These are phyloP conservation scores for Ostrea denselamellosa DNA, from an alignment of 1,140 invertebrate species.

Conservation along the genomic window DNA sequence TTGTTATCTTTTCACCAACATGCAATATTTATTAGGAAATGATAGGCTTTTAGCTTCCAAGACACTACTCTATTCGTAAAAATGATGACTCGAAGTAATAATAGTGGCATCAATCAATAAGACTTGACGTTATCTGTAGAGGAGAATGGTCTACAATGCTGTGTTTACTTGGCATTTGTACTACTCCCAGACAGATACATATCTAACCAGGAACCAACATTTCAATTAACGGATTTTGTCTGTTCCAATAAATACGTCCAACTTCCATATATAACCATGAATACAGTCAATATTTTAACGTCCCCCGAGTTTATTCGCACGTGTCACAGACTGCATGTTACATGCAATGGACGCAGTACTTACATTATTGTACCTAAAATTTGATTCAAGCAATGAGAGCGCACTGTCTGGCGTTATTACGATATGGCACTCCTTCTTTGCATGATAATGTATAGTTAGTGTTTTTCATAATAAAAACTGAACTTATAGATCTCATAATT, in stretches of 20 bases:
- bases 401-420: too few relatives aligned
- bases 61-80: neutral
- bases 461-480: too few relatives aligned
- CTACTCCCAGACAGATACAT: conserved; percentile 6
- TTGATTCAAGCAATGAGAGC: too few relatives aligned
- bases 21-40: conserved; percentile 38
- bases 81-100: conserved; percentile 18
- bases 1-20: conserved; percentile 23
- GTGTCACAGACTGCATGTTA: too few relatives aligned
- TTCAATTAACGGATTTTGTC: neutral
- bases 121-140: neutral
- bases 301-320: too few relatives aligned
- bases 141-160: neutral
- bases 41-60: conserved; percentile 29
- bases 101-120: neutral
- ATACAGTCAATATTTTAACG: too few relatives aligned
- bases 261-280: too few relatives aligned
- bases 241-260: neutral
- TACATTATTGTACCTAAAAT: too few relatives aligned
- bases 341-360: too few relatives aligned
- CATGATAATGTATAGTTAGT: too few relatives aligned
- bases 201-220: neutral
- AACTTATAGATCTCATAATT: too few relatives aligned
- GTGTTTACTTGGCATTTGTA: conserved; percentile 7
- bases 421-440: too few relatives aligned